These are phyloP conservation scores for Chrysodeixis includens DNA, from an alignment of 2,888 invertebrate species.

Conservation along the genomic window DNA sequence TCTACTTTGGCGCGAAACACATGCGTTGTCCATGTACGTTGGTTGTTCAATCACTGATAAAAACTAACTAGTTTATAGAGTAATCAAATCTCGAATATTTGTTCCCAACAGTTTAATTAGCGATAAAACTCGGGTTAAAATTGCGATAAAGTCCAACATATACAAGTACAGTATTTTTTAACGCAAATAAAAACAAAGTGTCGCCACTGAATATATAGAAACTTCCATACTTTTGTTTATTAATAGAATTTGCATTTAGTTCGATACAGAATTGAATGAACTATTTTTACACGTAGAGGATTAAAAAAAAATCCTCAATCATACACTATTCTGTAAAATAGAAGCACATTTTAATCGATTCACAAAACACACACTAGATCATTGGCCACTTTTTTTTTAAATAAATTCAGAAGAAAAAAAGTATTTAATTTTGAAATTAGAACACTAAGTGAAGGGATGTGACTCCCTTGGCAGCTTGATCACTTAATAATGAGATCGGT, in stretches of 20 bases:
- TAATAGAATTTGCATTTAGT: neutral
- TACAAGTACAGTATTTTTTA: neutral
- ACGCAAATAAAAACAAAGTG: neutral
- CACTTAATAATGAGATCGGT: constrained; percentile 12
- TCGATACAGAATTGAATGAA: neutral
- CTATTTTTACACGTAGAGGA: neutral
- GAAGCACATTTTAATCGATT: constrained; percentile 6
- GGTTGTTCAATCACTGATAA: constrained; percentile 49
- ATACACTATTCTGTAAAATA: constrained; percentile 18
- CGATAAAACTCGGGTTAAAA: constrained; percentile 31
- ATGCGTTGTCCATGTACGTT: constrained; percentile 73
- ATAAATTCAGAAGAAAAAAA: neutral
- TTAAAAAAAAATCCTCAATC: neutral
- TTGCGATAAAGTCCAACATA: constrained; percentile 7
- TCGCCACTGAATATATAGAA: neutral
- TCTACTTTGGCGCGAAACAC: constrained; percentile 62
- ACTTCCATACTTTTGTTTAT: too few species aligned
- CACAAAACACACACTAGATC: neutral
- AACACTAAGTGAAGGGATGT: neutral
- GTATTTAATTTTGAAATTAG: neutral
- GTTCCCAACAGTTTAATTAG: constrained; percentile 37
- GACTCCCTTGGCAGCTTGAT: constrained; percentile 8
- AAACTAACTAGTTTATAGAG: constrained; percentile 16
- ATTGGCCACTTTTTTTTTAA: neutral
- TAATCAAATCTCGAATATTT: constrained; percentile 27